Evolutionary conservation across 2,797 vertebrate species (phyloP), one percentile per base, ranked within the genome.

Genomic region (Sebastes oblongus): DNA sequence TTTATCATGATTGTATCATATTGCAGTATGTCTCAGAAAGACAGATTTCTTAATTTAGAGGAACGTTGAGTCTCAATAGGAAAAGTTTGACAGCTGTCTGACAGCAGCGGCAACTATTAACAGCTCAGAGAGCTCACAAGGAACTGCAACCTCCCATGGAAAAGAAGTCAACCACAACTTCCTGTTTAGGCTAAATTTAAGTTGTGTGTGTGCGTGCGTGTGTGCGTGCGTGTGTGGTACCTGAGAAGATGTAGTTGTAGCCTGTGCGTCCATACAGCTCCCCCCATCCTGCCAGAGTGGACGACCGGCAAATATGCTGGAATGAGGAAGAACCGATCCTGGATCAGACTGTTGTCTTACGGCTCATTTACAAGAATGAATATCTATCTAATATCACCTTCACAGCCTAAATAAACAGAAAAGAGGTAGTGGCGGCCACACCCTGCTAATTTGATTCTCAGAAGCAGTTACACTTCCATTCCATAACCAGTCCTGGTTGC

Each of bases 171-270:
- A 18, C 16, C 59, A 29, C 39, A 59, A 79, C 84, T 86, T 89
- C 83, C 76, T 30, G 0, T 61, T 70, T 1, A 16, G 2, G 36
- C 29, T 39, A 70, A 71, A 52, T 50, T 65, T 59, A 72, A 4
- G 1, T 24, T 30, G 7, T 61, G 30, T 34, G 11, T 46, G 30
- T 64, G 64, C 46, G 25, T 24, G 25, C 55, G 27, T n/a, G 11
- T n/a, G 42, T 62, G 61, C 22, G 52, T 29, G 22, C 25, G 55
- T 34, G 36, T 60, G 55, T 36, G 3, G 32, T 91, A 98, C 98
- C 98, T 96, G 98, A 99, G 96, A 99, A 99, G 90, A 99, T 98
- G 69, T 99, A 99, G 93, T 99, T 99, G 94, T 99, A 99, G 72
- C 98, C 97, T 1, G 98, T 99, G 61, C 98, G 97, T 85, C 98